Conservation (phyloP, 2,113 vertebrate genomes). For the Gymnogyps californianus region DNA sequence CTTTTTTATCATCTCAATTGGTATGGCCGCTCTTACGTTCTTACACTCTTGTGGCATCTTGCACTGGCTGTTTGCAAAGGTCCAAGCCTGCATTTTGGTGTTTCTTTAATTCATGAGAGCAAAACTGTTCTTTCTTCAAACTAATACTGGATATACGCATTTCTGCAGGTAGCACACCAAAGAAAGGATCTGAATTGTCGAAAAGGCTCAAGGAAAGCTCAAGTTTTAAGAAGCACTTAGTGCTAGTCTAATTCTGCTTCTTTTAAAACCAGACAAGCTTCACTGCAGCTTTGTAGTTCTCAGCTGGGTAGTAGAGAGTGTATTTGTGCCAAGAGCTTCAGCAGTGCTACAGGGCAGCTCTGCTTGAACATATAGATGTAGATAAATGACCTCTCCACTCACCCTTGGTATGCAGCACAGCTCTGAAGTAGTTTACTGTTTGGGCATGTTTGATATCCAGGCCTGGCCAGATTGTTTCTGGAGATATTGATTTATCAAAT, state of each 20-base stretch:
- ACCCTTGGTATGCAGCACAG: background rate
- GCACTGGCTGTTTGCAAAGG: background rate
- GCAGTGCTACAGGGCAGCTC: background rate
- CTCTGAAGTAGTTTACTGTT: background rate
- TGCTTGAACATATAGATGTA: background rate
- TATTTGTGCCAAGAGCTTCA: background rate
- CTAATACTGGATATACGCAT: background rate
- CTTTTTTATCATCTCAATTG: background rate
- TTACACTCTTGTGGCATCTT: background rate
- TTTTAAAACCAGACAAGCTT: background rate
- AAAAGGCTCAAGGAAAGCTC: background rate
- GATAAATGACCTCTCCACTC: background rate
- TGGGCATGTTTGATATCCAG: background rate
- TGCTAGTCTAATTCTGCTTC: background rate
- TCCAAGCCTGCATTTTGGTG: background rate
- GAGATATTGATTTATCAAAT: background rate
- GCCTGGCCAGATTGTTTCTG: background rate
- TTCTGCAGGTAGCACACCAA: background rate
- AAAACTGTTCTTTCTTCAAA: background rate
- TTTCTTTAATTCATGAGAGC: background rate
- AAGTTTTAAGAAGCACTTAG: background rate
- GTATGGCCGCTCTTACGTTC: rapidly evolving
- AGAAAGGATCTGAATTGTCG: background rate
- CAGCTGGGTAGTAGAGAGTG: background rate
- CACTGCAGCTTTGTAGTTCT: background rate